These are phyloP conservation scores for Furnarius figulus DNA, from an alignment of 2,113 vertebrate species.

Conservation along the genomic window DNA sequence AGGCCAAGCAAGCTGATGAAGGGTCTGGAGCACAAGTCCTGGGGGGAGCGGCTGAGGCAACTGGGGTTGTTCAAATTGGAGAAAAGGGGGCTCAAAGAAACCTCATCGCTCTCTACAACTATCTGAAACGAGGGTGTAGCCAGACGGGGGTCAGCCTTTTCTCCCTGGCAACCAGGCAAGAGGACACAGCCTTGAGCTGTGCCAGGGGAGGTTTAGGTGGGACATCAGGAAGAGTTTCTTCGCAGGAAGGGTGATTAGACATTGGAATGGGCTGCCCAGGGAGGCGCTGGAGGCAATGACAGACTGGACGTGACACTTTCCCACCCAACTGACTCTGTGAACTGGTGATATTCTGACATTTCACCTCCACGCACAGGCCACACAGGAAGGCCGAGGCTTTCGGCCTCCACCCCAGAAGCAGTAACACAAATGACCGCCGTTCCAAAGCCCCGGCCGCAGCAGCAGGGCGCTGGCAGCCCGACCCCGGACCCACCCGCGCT, in stretches of 20 bases:
- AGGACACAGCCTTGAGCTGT: not conserved
- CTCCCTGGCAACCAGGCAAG: not conserved
- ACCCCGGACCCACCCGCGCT: no score
- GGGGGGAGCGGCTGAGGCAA: not conserved
- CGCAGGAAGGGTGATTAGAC: not conserved
- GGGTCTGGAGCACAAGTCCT: no score
- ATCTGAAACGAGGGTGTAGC: not conserved
- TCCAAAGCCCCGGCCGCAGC: no score
- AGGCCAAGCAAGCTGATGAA: not conserved
- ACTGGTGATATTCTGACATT: no score
- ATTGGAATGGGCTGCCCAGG: not conserved
- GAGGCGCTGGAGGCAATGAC: not conserved
- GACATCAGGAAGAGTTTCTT: not conserved
- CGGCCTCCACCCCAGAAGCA: not conserved
- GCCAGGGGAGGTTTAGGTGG: not conserved
- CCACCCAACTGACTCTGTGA: no score
- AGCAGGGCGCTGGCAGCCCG: no score
- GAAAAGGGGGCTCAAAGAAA: not conserved
- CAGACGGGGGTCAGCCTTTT: not conserved
- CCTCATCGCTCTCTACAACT: not conserved
- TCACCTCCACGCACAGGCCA: not conserved
- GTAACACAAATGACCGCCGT: rapidly evolving
- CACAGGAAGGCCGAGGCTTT: rapidly evolving
- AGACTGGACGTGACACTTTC: not conserved
- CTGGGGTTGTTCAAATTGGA: not conserved